Conservation (phyloP, 2,888 invertebrate genomes). For the Luperina testacea region DNA sequence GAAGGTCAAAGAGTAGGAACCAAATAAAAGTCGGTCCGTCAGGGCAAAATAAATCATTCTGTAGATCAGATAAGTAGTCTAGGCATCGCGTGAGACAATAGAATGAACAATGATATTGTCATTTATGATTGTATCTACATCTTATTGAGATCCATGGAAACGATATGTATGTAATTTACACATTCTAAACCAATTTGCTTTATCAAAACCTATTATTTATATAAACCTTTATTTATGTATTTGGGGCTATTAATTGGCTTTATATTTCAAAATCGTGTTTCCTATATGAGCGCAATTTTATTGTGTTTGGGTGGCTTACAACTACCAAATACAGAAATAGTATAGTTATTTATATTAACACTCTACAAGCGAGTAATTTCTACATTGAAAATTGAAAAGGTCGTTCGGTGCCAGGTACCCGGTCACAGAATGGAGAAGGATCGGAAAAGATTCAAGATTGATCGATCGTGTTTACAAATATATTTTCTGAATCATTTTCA, state of each 20-base stretch:
- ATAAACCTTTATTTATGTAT: background rate
- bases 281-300: background rate
- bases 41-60: background rate
- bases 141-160: background rate
- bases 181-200: background rate
- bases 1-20: background rate
- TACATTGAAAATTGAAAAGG: background rate
- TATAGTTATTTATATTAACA: background rate
- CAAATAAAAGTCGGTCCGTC: background rate
- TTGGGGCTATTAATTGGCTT: background rate
- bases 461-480: constrained; percentile 11
- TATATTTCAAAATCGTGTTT: background rate
- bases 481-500: background rate
- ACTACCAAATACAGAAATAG: too few species aligned
- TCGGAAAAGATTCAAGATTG: constrained; percentile 24
- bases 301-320: too few species aligned
- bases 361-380: background rate
- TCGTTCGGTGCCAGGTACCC: constrained; percentile 2
- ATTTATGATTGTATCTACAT: background rate
- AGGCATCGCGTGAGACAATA: background rate
- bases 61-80: background rate
- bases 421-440: constrained; percentile 7
- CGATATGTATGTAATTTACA: background rate
- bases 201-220: background rate
- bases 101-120: background rate